These are phyloP conservation scores for Catotricha subobsoleta DNA, from an alignment of 2,888 invertebrate genomes.

Conservation along the genomic window DNA sequence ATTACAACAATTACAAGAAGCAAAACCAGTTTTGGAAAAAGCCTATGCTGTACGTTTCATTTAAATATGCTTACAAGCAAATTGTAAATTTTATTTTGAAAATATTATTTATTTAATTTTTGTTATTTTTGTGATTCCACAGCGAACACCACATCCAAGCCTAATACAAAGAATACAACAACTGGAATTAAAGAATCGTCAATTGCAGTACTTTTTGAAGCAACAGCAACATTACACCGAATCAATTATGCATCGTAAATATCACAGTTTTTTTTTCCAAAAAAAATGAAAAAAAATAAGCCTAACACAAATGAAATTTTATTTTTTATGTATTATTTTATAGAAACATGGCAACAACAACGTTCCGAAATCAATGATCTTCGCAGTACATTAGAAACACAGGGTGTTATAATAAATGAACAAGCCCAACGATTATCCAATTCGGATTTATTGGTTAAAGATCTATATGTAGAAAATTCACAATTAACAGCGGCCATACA, in stretches of 20 bases:
- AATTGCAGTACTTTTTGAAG: slow-evolving; percentile 40
- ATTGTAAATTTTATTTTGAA: not conserved
- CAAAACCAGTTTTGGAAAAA: slow-evolving; percentile 28
- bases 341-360: slow-evolving; percentile 29
- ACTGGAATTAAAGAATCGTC: slow-evolving; percentile 42
- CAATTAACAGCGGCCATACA: slow-evolving; percentile 45
- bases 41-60: slow-evolving; percentile 25
- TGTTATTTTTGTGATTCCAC: not conserved
- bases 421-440: slow-evolving; percentile 49
- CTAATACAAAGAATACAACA: slow-evolving; percentile 28
- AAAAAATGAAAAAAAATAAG: not conserved
- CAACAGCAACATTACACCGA: slow-evolving; percentile 47
- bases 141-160: slow-evolving; percentile 28
- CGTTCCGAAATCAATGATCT: slow-evolving; percentile 30
- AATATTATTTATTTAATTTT: not conserved
- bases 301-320: not conserved
- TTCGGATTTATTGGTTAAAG: slow-evolving; percentile 61
- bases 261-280: not conserved
- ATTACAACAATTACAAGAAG: slow-evolving; percentile 29
- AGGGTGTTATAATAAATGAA: slow-evolving; percentile 30
- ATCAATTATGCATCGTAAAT: slow-evolving; percentile 42
- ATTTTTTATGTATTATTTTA: not conserved
- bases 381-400: slow-evolving; percentile 32
- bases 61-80: not conserved
- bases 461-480: slow-evolving; percentile 70